These are phyloP conservation scores for Ascaphus truei DNA, from an alignment of 2,113 vertebrate genomes.

Conservation along the genomic window DNA sequence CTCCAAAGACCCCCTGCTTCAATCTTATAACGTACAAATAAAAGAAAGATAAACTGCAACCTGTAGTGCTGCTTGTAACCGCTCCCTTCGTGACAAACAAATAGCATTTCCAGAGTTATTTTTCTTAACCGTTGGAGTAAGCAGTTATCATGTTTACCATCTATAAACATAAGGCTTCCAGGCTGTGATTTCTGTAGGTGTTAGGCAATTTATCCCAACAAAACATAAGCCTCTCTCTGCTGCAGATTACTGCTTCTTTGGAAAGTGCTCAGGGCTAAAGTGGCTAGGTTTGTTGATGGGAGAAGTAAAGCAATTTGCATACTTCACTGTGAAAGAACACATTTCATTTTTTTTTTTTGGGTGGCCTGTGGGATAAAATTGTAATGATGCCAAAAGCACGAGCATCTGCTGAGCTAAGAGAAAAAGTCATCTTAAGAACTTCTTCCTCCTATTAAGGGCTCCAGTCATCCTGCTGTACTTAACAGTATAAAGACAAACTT, in stretches of 20 bases:
- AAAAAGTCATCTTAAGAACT: neutral
- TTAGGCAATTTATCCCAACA: neutral
- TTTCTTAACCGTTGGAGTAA: neutral
- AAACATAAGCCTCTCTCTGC: neutral
- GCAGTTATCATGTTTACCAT: conserved; percentile 1
- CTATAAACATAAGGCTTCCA: neutral
- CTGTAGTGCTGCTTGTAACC: too few species aligned
- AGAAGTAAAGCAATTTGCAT: conserved; percentile 5
- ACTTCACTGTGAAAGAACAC: neutral
- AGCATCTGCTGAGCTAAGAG: neutral
- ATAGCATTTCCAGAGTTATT: neutral
- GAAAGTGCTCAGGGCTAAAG: neutral
- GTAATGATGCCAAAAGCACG: neutral
- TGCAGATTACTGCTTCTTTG: conserved; percentile 2
- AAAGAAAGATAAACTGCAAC: too few species aligned
- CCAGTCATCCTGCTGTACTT: neutral
- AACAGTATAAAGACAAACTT: neutral
- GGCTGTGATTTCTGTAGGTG: neutral
- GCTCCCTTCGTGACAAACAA: too few species aligned
- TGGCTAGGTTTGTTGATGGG: neutral
- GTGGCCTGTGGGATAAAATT: neutral
- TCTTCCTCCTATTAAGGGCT: neutral
- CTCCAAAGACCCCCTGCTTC: too few species aligned
- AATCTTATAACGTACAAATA: too few species aligned
- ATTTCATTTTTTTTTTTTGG: neutral